These are phyloP conservation scores for Zoanthus solanderi DNA, from an alignment of 92 coral and sea anemone species.

Conservation along the genomic window DNA sequence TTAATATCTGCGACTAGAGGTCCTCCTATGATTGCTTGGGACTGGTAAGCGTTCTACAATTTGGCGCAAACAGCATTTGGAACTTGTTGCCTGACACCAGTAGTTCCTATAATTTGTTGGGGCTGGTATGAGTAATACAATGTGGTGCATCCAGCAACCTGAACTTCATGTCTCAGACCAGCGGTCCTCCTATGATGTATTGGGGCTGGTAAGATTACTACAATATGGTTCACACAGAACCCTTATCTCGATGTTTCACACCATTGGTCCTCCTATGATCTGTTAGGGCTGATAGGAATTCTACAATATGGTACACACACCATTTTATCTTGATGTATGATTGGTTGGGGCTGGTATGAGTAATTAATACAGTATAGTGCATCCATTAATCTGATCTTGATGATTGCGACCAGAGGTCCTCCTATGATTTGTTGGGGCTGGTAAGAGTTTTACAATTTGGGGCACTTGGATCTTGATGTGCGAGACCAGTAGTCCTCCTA, in stretches of 20 bases:
- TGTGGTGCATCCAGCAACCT: background rate
- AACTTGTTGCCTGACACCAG: too few species aligned
- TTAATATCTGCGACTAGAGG: too few species aligned
- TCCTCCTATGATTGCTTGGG: too few species aligned
- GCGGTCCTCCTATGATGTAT: background rate
- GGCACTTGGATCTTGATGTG: background rate
- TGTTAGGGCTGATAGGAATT: background rate
- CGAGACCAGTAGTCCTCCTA: too few species aligned
- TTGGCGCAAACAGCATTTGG: too few species aligned
- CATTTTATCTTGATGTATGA: too few species aligned
- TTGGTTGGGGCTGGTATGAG: too few species aligned
- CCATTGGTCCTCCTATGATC: background rate
- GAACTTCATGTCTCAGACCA: background rate
- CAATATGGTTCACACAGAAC: background rate
- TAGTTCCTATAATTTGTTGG: background rate
- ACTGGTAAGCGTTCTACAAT: too few species aligned
- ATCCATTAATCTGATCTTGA: background rate
- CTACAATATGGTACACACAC: background rate
- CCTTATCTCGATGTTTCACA: background rate
- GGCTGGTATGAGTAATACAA: background rate
- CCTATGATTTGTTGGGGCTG: background rate
- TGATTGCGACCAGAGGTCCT: background rate
- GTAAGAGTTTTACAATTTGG: too few species aligned
- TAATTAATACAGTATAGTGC: background rate
- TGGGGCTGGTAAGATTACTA: background rate